phyloP scores from a whole-genome alignment of 2,113 vertebrate species.

The Otocyon megalotis region DNA sequence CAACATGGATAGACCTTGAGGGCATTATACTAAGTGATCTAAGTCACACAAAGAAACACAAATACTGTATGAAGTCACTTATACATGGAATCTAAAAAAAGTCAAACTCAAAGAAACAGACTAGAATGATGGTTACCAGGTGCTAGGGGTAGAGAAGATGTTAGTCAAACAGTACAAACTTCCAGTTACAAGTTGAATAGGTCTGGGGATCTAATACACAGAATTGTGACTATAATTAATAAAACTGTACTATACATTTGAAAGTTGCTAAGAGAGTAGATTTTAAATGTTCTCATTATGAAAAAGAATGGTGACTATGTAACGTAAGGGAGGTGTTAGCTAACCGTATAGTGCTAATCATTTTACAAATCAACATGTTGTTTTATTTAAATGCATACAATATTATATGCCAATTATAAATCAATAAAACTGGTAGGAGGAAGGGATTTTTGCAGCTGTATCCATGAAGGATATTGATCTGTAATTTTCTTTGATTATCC shows the following conservation, averaged over 20 bases:
- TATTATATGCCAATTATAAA: background rate
- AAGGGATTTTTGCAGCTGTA: background rate
- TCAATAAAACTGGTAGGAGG: background rate
- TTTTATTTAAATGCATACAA: background rate
- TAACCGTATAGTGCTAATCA: background rate
- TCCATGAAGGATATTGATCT: background rate
- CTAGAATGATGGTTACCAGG: background rate
- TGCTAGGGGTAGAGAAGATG: background rate
- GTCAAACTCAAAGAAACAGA: background rate
- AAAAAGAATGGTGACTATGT: background rate
- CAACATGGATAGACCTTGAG: background rate
- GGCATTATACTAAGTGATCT: background rate
- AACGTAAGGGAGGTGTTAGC: background rate
- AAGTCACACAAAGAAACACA: background rate
- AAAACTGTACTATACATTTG: background rate
- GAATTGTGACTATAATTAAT: background rate
- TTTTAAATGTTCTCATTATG: background rate
- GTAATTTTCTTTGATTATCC: background rate
- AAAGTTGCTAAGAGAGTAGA: background rate
- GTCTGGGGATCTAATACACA: background rate
- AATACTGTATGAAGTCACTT: background rate
- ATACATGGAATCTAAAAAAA: background rate
- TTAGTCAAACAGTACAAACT: background rate
- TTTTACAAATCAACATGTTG: background rate
- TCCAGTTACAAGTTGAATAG: background rate